These are phyloP conservation scores for Tetrax tetrax DNA, from an alignment of 2,113 vertebrate species.

Conservation along the genomic window DNA sequence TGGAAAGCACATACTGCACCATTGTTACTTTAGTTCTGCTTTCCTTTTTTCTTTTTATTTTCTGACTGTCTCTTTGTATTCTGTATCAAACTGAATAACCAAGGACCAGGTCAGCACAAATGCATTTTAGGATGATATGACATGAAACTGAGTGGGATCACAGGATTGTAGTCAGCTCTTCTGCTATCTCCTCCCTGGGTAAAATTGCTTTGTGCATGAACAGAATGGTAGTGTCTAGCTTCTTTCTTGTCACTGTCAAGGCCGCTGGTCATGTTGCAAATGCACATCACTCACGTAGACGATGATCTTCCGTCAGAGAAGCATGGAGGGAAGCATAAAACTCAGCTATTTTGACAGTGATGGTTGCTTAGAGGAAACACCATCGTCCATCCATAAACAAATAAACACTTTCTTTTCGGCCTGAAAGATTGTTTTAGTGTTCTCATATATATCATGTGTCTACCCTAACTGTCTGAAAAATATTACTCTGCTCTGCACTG, in stretches of 20 bases:
- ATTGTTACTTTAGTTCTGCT: neutral
- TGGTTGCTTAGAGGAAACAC: neutral
- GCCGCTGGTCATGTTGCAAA: conserved; percentile 4
- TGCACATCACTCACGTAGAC: neutral
- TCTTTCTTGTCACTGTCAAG: conserved; percentile 37
- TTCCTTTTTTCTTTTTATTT: neutral
- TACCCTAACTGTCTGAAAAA: neutral
- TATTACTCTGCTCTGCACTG: neutral
- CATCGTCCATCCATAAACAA: neutral
- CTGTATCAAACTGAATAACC: neutral
- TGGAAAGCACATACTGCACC: neutral
- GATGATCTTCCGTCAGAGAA: neutral
- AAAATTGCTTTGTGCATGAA: conserved; percentile 32
- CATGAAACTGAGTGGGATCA: conserved; percentile 3
- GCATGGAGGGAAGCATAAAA: neutral
- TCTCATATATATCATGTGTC: neutral
- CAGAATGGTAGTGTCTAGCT: neutral
- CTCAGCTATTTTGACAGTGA: neutral
- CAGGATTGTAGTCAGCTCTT: neutral
- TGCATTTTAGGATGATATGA: conserved; percentile 17
- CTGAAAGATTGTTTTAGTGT: neutral
- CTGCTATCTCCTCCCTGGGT: neutral
- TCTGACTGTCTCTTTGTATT: neutral
- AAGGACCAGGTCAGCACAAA: neutral
- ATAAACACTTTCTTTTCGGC: neutral